Base-by-base conservation (phyloP, 2,888 invertebrate species). In the Drosophila fulvimacula region DNA sequence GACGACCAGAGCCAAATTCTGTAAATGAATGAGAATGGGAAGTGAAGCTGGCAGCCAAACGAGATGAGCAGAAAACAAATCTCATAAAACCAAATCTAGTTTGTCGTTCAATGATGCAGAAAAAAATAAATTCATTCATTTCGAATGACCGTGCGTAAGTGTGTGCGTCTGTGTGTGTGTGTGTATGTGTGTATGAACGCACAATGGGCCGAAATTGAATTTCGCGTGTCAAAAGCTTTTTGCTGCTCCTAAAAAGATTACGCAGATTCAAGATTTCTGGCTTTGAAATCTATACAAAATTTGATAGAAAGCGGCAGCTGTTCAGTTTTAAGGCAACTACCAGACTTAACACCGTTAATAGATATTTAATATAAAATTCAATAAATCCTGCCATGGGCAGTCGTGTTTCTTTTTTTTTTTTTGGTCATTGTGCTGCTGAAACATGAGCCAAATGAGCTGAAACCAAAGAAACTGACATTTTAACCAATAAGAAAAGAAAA, bases 21-120 rank as follows among this genome's bases (percentile, higher is more conserved):
- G 41, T 58, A 74, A 88, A 74, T 76, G 72, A 81, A 76, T 62
- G 66, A 5, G 24, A 24, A 24, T 30, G 27, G 55, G 39, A 15
- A 19, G 24, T 1, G 39, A 3, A 6, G 36, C 51, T 53, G 27
- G 53, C 69, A 66, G 66, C 57, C 68, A 64, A 79, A 74, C 69
- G 88, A 77, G 88, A 77, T 72, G 83, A 71, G 62, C 74, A 62
- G 53, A 86, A 79, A 88, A 73, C 78, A 84, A 89, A 84, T 87
- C 85, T 73, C 89, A 89, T 85, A 87, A 85, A 85, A 85, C 73
- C 89, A 87, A 88, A 85, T 80, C 82, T 77, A 81, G 87, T 82
- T 89, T 89, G 88, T 78, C 88, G 89, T 78, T 87, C 89, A 89
- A 81, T 90, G 85, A 84, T 71, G 85, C 73, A 73, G 87, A 90